These are phyloP conservation scores for Pycnomerus fuliginosus DNA, from an alignment of 2,888 invertebrate species.

Conservation along the genomic window DNA sequence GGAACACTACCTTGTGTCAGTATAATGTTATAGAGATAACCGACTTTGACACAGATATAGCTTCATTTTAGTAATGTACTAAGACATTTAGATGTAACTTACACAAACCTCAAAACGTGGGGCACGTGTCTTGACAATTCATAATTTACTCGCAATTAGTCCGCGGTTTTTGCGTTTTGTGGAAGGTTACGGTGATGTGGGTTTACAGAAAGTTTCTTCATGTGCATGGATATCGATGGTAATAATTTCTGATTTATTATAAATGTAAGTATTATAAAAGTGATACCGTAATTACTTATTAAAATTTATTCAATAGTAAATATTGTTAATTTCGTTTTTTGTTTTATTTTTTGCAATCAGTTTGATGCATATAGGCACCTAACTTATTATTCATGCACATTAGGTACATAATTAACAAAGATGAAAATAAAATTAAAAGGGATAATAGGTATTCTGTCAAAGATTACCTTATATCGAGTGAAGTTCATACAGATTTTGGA, in stretches of 20 bases:
- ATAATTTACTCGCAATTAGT: no score
- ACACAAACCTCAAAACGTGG: background rate
- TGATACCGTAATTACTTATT: no score
- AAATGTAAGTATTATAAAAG: no score
- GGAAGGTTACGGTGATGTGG: no score
- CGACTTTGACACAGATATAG: constrained; percentile 35
- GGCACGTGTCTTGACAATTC: constrained; percentile 10
- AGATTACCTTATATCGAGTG: no score
- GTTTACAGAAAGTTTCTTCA: no score
- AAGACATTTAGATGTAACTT: constrained; percentile 1
- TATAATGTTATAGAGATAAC: constrained; percentile 48
- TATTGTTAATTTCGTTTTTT: no score
- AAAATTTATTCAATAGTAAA: background rate
- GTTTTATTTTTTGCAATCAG: background rate
- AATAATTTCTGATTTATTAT: no score
- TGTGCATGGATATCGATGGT: no score
- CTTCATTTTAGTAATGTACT: constrained; percentile 39
- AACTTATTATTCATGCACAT: background rate
- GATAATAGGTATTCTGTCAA: no score
- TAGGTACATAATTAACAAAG: background rate
- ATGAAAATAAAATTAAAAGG: background rate
- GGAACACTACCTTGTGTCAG: constrained; percentile 47
- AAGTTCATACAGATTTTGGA: no score
- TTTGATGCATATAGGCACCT: background rate
- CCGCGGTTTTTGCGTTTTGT: no score